These are phyloP conservation scores for Amniataba percoides DNA, from an alignment of 2,797 vertebrate species.

Conservation along the genomic window DNA sequence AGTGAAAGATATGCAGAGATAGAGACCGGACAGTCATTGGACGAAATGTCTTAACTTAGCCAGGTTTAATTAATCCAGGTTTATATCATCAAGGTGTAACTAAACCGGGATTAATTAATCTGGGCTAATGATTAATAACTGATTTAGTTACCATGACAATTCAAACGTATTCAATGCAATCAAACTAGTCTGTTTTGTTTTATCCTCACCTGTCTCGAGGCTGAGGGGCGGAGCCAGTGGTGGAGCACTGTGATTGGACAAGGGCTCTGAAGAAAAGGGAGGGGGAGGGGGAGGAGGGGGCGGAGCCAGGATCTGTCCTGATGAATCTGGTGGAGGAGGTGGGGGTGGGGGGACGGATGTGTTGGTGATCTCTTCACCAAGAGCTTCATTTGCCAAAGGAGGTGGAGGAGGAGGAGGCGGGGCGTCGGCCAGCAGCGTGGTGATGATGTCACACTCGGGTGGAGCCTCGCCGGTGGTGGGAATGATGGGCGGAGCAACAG, in stretches of 20 bases:
- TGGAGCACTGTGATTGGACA: neutral
- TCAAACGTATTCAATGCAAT: neutral
- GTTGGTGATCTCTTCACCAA: neutral
- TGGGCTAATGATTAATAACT: no score
- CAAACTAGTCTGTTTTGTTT: neutral
- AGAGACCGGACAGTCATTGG: neutral
- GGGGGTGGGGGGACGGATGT: slow-evolving; percentile 52
- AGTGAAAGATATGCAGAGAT: neutral
- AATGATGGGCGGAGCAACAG: slow-evolving; percentile 76
- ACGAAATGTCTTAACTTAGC: neutral
- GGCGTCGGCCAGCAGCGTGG: slow-evolving; percentile 52
- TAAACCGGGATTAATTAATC: neutral
- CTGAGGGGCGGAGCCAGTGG: slow-evolving; percentile 32
- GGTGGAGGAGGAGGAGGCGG: slow-evolving; percentile 62
- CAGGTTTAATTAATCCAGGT: neutral
- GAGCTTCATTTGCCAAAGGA: slow-evolving; percentile 6
- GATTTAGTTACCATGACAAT: neutral
- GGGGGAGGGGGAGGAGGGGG: slow-evolving; percentile 64
- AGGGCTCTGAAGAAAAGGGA: slow-evolving; percentile 36
- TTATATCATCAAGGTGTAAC: neutral
- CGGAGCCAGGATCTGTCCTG: slow-evolving; percentile 1
- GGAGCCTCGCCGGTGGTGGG: slow-evolving; percentile 63
- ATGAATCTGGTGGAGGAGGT: slow-evolving; percentile 41
- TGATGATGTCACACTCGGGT: slow-evolving; percentile 72
- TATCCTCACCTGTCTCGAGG: slow-evolving; percentile 67